These are phyloP conservation scores for Cygnus olor DNA, from an alignment of 2,797 vertebrate species.

Conservation along the genomic window DNA sequence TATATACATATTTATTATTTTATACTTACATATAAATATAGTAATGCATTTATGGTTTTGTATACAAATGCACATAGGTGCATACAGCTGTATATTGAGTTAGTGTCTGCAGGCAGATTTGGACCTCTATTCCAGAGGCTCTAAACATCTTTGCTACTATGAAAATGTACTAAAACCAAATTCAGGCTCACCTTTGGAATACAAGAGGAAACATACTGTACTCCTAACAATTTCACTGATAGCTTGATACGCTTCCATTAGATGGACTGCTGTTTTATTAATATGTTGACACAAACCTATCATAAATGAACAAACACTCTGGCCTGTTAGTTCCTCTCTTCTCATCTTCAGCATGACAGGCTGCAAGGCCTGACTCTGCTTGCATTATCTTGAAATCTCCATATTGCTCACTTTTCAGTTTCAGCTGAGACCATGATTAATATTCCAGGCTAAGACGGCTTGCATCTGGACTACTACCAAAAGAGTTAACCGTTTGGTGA, in stretches of 20 bases:
- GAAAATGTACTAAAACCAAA: neutral
- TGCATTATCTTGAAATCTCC: conserved; percentile 9
- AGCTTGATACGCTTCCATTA: neutral
- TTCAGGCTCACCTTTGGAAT: neutral
- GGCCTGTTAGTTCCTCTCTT: neutral
- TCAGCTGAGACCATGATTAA: conserved; percentile 22
- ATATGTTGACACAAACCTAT: conserved; percentile 11
- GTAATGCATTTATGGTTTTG: no score
- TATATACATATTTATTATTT: neutral
- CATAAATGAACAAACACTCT: neutral
- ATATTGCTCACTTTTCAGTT: conserved; percentile 37
- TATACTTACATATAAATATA: neutral
- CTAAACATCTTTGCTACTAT: neutral
- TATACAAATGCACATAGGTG: neutral
- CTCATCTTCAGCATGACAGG: neutral
- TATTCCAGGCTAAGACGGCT: conserved; percentile 1
- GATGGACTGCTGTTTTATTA: neutral
- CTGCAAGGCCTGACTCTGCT: conserved; percentile 19
- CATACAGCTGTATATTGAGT: neutral
- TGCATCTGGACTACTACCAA: neutral
- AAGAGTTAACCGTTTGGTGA: conserved; percentile 22
- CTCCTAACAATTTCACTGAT: neutral
- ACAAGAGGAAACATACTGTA: neutral
- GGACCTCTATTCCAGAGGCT: neutral
- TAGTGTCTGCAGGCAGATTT: neutral